phyloP scores from a whole-genome alignment of 2,888 invertebrate genomes.

The Fragum fragum region DNA sequence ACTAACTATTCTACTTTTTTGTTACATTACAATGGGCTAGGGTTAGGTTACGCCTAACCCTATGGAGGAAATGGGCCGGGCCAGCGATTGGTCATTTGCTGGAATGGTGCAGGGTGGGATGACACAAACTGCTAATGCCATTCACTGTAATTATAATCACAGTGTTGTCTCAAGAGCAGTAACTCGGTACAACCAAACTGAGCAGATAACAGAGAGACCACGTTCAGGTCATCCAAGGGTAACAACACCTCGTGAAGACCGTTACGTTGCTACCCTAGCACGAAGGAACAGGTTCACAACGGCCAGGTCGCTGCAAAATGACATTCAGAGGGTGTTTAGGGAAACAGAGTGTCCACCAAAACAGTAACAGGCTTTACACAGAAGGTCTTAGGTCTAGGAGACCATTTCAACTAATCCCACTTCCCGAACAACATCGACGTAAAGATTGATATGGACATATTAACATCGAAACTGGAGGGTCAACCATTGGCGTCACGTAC shows the following conservation, averaged over 20 bases:
- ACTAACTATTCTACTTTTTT: no score
- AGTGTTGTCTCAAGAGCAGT: not conserved
- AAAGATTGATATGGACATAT: not conserved
- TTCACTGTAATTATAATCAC: not conserved
- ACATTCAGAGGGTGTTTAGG: not conserved
- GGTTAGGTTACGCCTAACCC: no score
- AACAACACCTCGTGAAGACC: not conserved
- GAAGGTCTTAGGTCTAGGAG: not conserved
- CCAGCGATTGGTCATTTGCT: no score
- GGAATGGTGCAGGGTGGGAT: no score
- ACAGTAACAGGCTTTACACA: not conserved
- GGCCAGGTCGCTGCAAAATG: not conserved
- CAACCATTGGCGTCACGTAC: not conserved
- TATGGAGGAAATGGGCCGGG: no score
- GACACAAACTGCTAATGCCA: not conserved
- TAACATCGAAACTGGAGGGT: not conserved
- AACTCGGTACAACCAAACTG: not conserved
- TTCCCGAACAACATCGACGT: not conserved
- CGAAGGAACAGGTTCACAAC: not conserved
- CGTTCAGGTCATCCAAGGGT: not conserved
- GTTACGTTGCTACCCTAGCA: not conserved
- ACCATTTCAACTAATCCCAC: not conserved
- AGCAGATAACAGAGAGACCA: not conserved
- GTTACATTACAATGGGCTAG: no score
- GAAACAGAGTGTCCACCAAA: not conserved